phyloP scores from a whole-genome alignment of 2,113 vertebrate genomes.

The Vulpes lagopus region DNA sequence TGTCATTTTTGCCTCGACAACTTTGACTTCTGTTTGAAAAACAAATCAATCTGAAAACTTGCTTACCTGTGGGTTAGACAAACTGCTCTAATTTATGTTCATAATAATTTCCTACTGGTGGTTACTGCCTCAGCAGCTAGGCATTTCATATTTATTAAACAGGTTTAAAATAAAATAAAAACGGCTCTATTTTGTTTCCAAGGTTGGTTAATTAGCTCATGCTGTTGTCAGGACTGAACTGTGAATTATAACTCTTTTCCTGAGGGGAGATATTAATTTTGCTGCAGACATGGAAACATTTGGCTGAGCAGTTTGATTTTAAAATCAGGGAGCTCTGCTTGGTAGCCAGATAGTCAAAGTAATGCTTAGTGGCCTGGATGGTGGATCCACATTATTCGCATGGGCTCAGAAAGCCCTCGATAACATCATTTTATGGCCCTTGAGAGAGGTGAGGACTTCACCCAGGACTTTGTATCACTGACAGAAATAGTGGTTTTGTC shows the following conservation, averaged over 20 bases:
- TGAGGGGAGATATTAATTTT: constrained; percentile 64
- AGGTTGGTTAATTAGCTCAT: constrained; percentile 77
- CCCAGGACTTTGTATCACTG: background rate
- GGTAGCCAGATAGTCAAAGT: constrained; percentile 50
- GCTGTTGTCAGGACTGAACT: constrained; percentile 69
- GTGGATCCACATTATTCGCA: background rate
- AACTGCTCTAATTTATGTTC: constrained; percentile 65
- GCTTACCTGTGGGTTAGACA: constrained; percentile 65
- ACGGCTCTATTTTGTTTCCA: constrained; percentile 68
- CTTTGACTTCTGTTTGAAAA: constrained; percentile 73
- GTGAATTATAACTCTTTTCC: constrained; percentile 74
- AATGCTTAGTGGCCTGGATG: constrained; percentile 26
- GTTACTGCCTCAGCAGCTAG: constrained; percentile 48
- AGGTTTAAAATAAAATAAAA: constrained; percentile 73
- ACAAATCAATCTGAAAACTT: constrained; percentile 67
- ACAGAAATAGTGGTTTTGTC: background rate
- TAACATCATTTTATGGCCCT: background rate
- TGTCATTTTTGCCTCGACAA: constrained; percentile 20
- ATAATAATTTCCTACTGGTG: constrained; percentile 64
- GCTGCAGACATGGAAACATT: constrained; percentile 60
- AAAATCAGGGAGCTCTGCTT: constrained; percentile 47
- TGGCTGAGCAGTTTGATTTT: constrained; percentile 61
- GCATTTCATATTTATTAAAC: constrained; percentile 72
- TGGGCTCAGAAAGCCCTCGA: constrained; percentile 17
- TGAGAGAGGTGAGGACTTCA: background rate